phyloP scores from a whole-genome alignment of 2,888 invertebrate genomes.

The Chromoteleia sp. region DNA sequence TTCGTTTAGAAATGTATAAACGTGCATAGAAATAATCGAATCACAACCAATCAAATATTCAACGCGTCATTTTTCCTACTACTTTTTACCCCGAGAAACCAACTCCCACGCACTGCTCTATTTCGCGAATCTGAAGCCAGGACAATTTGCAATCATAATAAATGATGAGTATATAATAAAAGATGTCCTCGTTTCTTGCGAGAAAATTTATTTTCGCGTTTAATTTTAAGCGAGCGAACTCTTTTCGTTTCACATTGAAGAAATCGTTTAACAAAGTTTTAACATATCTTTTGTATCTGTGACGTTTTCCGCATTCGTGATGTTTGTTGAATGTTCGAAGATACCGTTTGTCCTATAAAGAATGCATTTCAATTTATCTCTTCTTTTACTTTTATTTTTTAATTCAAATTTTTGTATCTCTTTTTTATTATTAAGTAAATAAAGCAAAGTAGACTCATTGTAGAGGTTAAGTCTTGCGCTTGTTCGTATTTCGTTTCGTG shows the following conservation, averaged over 20 bases:
- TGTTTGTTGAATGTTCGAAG: neutral
- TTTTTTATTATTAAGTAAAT: neutral
- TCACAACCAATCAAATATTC: neutral
- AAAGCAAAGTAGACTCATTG: constrained; percentile 14
- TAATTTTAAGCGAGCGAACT: constrained; percentile 2
- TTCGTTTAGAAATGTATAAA: too few relatives aligned
- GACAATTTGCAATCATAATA: constrained; percentile 13
- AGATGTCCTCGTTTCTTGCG: too few relatives aligned
- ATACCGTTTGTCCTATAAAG: neutral
- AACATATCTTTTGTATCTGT: neutral
- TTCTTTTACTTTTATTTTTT: neutral
- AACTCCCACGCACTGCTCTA: constrained; percentile 2
- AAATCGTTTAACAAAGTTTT: constrained; percentile 12
- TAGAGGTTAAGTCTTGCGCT: neutral
- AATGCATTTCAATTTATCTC: neutral
- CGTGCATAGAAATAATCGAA: too few relatives aligned
- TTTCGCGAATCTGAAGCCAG: neutral
- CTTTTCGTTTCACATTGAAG: constrained; percentile 9
- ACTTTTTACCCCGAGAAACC: constrained; percentile 4
- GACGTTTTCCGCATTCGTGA: neutral
- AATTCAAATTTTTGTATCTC: neutral
- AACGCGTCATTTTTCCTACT: constrained; percentile 1
- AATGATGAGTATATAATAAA: too few relatives aligned
- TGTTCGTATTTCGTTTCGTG: constrained; percentile 38
- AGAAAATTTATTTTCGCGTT: constrained; percentile 24